Evolutionary conservation across 2,888 invertebrate species (phyloP).

Genomic region (Maniola hyperantus): DNA sequence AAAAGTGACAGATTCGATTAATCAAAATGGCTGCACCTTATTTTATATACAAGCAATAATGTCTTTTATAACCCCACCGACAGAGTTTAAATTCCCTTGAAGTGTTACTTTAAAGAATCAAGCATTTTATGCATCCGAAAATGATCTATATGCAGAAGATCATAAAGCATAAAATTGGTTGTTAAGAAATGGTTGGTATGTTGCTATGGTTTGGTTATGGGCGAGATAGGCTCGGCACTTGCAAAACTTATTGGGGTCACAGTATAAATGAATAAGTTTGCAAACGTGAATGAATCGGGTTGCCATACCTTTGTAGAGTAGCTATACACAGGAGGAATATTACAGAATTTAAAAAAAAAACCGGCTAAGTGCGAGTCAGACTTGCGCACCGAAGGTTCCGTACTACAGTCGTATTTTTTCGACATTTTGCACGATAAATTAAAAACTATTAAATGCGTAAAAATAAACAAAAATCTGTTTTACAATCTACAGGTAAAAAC

Average conservation of each 20-base stretch:
- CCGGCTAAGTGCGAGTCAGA: too few relatives aligned
- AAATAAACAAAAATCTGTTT: too few relatives aligned
- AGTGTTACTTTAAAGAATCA: not conserved
- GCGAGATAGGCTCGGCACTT: constrained; percentile 47
- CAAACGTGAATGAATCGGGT: constrained; percentile 46
- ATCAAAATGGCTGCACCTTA: constrained; percentile 16
- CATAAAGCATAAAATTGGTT: constrained; percentile 4
- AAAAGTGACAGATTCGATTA: constrained; percentile 13
- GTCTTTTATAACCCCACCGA: not conserved
- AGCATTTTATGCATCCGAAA: not conserved
- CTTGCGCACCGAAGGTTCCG: too few relatives aligned
- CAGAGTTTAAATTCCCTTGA: not conserved
- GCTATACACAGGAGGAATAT: constrained; percentile 22
- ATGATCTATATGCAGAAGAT: not conserved
- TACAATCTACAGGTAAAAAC: too few relatives aligned
- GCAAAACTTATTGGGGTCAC: constrained; percentile 55
- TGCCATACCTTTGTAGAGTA: constrained; percentile 36
- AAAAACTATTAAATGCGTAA: too few relatives aligned
- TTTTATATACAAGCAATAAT: not conserved
- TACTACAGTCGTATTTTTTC: too few relatives aligned
- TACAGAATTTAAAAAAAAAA: not conserved
- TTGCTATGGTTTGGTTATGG: constrained; percentile 20
- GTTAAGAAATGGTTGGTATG: not conserved
- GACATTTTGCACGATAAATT: too few relatives aligned
- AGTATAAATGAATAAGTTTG: constrained; percentile 49